Base-by-base conservation (phyloP, 1,140 invertebrate species). In the Drosophila auraria region DNA sequence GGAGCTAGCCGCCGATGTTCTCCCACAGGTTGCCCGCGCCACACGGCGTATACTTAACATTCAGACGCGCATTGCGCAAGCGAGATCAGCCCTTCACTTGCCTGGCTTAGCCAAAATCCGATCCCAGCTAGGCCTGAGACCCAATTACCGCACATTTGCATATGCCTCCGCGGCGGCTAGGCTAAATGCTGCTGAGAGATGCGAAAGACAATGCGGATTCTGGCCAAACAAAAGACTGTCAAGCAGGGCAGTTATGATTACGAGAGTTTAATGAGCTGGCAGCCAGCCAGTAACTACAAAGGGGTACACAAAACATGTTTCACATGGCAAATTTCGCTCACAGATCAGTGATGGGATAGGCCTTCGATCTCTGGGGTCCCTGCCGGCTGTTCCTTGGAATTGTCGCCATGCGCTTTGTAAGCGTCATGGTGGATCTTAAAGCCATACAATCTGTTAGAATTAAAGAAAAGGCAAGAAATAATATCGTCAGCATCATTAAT, bases 141-240 rank as follows among this genome's bases (percentile, higher is more conserved):
- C 78, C 81, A 81, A 89, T 89, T 89, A 84, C 73, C 74, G 65
- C 62, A 45, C 47, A 89, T 89, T 84, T 84, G 81, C 84, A 89
- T 89, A 89, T 70, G 60, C 33, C 66, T 20, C 54, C 15, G 54
- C 36, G 36, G 36, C 63, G 45, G 36, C 58, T 74, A 78, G 45
- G 36, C 58, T 74, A 78, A 79, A 83, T 42, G 78, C 45, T 47
- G 44, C 23, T 25, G 62, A 63, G 65, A 66, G 65, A 66, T 25
- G 50, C 60, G 40, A 82, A 45, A 61, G 50, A 84, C 75, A 86
- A 71, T 60, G 82, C 60, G 23, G 23, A 45, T 64, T 36, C 70
- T 58, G 42, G 51, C 50, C 54, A 60, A 76, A 74, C 64, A 84
- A 86, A 74, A 61, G 63, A 63, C 68, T 76, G 82, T 71, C 71